These are phyloP conservation scores for Limenitis camilla DNA, from an alignment of 2,888 invertebrate species.

Conservation along the genomic window DNA sequence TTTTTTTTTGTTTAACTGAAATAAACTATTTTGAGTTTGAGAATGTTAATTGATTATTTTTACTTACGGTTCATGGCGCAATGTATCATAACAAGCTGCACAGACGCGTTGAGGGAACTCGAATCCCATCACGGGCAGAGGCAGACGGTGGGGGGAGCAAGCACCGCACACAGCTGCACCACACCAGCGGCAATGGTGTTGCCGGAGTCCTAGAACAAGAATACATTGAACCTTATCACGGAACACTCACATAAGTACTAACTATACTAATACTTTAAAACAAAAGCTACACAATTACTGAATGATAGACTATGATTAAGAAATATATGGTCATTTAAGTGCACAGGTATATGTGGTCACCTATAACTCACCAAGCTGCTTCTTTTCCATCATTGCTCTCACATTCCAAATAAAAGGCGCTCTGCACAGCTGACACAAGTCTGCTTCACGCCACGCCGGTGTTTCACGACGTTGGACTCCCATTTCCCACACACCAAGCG, in stretches of 20 bases:
- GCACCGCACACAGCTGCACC: constrained; percentile 96
- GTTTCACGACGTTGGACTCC: constrained; percentile 90
- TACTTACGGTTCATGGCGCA: constrained; percentile 91
- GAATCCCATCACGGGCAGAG: constrained; percentile 97
- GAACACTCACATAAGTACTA: not conserved
- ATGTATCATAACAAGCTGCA: constrained; percentile 88
- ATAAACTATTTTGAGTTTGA: too few relatives aligned
- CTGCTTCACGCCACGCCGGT: constrained; percentile 96
- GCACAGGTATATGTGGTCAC: too few relatives aligned
- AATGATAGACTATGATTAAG: not conserved
- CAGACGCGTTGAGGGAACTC: constrained; percentile 98
- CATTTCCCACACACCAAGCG: constrained; percentile 97
- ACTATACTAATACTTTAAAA: not conserved
- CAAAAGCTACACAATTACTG: too few relatives aligned
- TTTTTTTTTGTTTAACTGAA: too few relatives aligned
- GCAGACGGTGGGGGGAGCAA: constrained; percentile 91
- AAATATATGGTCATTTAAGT: too few relatives aligned
- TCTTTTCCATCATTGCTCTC: constrained; percentile 97
- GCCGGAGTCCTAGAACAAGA: constrained; percentile 80
- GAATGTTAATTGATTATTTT: too few relatives aligned
- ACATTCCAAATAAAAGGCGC: constrained; percentile 99
- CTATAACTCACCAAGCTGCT: constrained; percentile 75
- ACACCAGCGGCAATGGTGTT: constrained; percentile 94
- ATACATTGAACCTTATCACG: not conserved
- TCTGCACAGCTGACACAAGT: constrained; percentile 94